These are phyloP conservation scores for Embiotoca jacksoni DNA, from an alignment of 2,113 vertebrate species.

Conservation along the genomic window DNA sequence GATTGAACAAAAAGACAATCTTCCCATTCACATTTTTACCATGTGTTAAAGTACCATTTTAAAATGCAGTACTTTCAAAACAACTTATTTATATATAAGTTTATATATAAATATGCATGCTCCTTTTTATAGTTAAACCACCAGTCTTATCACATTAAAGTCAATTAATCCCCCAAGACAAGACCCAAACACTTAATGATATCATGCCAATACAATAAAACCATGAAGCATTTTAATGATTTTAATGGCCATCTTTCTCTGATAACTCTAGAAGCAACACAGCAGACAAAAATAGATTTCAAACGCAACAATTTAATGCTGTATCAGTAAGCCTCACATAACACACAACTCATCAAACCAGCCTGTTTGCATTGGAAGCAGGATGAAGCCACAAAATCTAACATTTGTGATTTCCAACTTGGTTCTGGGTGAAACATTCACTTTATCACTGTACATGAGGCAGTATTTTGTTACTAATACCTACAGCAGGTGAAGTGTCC, in stretches of 20 bases:
- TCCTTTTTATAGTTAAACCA: too few relatives aligned
- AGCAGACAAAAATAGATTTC: background rate
- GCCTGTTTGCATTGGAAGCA: background rate
- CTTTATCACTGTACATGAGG: background rate
- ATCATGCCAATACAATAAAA: too few relatives aligned
- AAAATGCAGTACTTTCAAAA: too few relatives aligned
- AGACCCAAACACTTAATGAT: too few relatives aligned
- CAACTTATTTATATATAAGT: too few relatives aligned
- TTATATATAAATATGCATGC: too few relatives aligned
- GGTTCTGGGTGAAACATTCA: background rate
- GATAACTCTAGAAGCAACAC: background rate
- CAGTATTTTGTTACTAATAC: background rate
- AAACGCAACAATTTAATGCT: constrained; percentile 10
- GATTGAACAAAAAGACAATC: background rate
- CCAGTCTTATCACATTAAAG: too few relatives aligned
- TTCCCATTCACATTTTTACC: too few relatives aligned
- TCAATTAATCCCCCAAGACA: too few relatives aligned
- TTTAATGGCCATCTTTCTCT: background rate
- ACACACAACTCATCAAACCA: background rate
- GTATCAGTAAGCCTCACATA: background rate
- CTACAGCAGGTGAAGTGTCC: background rate
- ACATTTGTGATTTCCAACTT: background rate
- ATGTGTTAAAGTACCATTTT: too few relatives aligned
- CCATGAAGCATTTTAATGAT: too few relatives aligned
- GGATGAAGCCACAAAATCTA: background rate